These are phyloP conservation scores for Ceryle rudis DNA, from an alignment of 2,797 vertebrate species.

Conservation along the genomic window DNA sequence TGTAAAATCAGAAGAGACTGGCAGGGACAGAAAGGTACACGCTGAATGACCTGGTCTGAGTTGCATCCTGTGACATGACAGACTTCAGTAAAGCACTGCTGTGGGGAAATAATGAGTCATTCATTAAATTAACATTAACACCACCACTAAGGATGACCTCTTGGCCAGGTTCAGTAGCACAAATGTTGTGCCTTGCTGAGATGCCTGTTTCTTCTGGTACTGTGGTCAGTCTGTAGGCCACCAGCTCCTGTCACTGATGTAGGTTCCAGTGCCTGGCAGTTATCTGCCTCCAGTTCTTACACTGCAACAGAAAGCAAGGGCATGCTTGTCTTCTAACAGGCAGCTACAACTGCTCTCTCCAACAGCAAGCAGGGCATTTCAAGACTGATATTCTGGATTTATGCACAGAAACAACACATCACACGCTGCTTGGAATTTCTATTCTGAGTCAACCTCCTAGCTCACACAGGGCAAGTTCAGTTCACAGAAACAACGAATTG, in stretches of 20 bases:
- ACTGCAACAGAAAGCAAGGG: not conserved
- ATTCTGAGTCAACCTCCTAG: fast-evolving
- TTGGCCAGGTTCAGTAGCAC: not conserved
- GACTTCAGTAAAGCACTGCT: not conserved
- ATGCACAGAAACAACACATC: not conserved
- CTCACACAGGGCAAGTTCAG: not conserved
- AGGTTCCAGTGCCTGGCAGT: not conserved
- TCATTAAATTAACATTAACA: not conserved
- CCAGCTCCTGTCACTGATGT: not conserved
- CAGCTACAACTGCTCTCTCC: not conserved
- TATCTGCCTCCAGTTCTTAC: not conserved
- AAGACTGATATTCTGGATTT: not conserved
- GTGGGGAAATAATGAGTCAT: not conserved
- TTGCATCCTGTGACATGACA: fast-evolving
- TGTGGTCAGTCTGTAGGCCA: fast-evolving
- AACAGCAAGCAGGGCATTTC: not conserved
- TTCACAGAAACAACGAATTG: not conserved
- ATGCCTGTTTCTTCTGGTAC: not conserved
- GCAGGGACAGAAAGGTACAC: not conserved
- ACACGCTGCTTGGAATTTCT: not conserved
- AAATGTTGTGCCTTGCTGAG: not conserved
- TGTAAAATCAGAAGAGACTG: not conserved
- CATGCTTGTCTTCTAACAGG: not conserved
- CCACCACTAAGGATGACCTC: not conserved
- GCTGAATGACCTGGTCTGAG: not conserved